phyloP scores from a whole-genome alignment of 2,113 vertebrate species.

The Raphicerus campestris region DNA sequence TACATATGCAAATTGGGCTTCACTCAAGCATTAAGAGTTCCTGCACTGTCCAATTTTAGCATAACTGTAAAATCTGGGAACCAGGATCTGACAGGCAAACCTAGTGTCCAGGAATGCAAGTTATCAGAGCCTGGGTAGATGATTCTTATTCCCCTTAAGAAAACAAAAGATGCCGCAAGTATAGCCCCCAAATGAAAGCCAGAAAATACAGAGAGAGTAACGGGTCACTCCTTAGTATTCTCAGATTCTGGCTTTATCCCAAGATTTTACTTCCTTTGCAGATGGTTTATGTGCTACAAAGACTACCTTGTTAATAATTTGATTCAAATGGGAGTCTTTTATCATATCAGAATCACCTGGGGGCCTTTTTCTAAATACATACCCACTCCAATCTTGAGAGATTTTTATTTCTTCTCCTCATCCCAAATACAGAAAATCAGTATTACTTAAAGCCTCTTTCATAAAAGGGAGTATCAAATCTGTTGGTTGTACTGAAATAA shows the following conservation, averaged over 20 bases:
- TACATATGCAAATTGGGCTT: slow-evolving; percentile 47
- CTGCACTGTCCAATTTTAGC: slow-evolving; percentile 45
- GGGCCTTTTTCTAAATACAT: neutral
- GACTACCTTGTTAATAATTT: neutral
- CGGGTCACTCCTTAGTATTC: neutral
- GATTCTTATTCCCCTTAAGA: neutral
- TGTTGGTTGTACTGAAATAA: neutral
- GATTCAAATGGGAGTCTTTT: neutral
- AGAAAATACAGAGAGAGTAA: neutral
- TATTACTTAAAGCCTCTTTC: neutral
- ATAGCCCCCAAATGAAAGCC: neutral
- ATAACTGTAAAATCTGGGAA: slow-evolving; percentile 29
- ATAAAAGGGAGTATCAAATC: neutral
- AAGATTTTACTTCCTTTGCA: neutral
- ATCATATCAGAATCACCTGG: neutral
- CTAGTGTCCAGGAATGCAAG: neutral
- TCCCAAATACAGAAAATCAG: neutral
- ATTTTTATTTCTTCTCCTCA: slow-evolving; percentile 18
- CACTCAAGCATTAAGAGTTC: slow-evolving; percentile 44
- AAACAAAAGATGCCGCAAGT: neutral
- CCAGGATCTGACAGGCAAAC: neutral
- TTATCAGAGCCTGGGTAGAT: neutral
- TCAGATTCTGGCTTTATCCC: neutral
- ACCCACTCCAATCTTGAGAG: neutral
- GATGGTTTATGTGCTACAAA: neutral